phyloP scores from a whole-genome alignment of 2,797 vertebrate genomes.

The Antrozous pallidus region DNA sequence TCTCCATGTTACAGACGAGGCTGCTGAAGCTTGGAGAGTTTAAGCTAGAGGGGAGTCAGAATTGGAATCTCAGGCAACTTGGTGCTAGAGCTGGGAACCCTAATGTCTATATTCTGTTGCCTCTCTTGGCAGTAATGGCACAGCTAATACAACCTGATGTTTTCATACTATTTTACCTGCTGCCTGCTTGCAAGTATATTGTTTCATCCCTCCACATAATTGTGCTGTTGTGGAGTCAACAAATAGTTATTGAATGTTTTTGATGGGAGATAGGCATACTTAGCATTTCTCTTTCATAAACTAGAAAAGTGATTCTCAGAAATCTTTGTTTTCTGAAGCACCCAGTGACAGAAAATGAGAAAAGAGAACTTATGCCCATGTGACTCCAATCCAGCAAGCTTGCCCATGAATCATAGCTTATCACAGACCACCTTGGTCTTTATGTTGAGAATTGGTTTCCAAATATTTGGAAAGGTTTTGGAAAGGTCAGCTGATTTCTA shows the following conservation, averaged over 20 bases:
- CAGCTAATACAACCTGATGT: background rate
- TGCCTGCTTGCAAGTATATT: background rate
- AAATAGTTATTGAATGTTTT: background rate
- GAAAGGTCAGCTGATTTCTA: background rate
- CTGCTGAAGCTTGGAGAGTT: background rate
- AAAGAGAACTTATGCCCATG: background rate
- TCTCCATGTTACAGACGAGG: background rate
- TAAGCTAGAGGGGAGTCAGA: background rate
- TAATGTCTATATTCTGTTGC: background rate
- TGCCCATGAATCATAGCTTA: background rate
- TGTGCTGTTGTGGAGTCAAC: background rate
- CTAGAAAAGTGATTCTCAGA: background rate
- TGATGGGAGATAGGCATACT: background rate
- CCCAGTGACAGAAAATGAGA: background rate
- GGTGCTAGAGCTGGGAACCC: background rate
- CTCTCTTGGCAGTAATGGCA: background rate
- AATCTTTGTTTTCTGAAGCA: background rate
- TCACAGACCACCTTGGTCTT: background rate
- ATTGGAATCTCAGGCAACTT: background rate
- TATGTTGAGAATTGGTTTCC: background rate
- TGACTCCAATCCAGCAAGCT: background rate
- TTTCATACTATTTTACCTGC: background rate
- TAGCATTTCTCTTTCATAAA: constrained; percentile 8
- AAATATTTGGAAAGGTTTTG: background rate
- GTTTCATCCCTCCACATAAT: background rate